These are phyloP conservation scores for Scaptomyza parva DNA, from an alignment of 2,888 invertebrate genomes.

Conservation along the genomic window DNA sequence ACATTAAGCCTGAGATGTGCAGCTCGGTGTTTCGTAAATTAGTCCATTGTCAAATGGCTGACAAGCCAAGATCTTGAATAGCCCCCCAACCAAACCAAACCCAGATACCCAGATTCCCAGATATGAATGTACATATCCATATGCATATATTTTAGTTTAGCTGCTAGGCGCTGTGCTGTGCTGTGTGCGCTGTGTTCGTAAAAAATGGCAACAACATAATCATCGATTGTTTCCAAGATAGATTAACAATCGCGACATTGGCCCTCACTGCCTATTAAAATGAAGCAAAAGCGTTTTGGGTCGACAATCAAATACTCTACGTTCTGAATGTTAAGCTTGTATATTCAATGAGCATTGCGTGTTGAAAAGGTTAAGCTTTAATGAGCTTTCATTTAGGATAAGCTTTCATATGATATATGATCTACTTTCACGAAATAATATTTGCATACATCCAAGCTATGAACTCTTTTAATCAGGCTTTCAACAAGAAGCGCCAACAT, in stretches of 20 bases:
- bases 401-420: too few relatives aligned
- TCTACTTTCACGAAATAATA: too few relatives aligned
- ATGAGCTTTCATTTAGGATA: too few relatives aligned
- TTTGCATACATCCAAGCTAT: background rate
- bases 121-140: slow-evolving; percentile 33
- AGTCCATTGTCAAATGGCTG: slow-evolving; percentile 70
- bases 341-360: too few relatives aligned
- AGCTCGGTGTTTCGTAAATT: slow-evolving; percentile 78
- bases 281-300: background rate
- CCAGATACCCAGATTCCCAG: slow-evolving; percentile 36
- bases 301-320: slow-evolving; percentile 38
- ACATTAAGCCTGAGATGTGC: slow-evolving; percentile 17
- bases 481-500: background rate
- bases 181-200: too few relatives aligned
- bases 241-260: slow-evolving; percentile 62
- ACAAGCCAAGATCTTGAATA: slow-evolving; percentile 30
- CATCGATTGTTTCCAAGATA: slow-evolving; percentile 50
- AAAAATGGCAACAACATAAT: slow-evolving; percentile 76
- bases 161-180: slow-evolving; percentile 56
- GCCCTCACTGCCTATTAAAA: slow-evolving; percentile 60
- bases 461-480: background rate
- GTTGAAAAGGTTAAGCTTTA: too few relatives aligned
- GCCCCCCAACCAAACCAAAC: slow-evolving; percentile 13
- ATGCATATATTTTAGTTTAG: slow-evolving; percentile 30
- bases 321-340: background rate